These are phyloP conservation scores for Pteronotus mesoamericanus DNA, from an alignment of 2,797 vertebrate species.

Conservation along the genomic window DNA sequence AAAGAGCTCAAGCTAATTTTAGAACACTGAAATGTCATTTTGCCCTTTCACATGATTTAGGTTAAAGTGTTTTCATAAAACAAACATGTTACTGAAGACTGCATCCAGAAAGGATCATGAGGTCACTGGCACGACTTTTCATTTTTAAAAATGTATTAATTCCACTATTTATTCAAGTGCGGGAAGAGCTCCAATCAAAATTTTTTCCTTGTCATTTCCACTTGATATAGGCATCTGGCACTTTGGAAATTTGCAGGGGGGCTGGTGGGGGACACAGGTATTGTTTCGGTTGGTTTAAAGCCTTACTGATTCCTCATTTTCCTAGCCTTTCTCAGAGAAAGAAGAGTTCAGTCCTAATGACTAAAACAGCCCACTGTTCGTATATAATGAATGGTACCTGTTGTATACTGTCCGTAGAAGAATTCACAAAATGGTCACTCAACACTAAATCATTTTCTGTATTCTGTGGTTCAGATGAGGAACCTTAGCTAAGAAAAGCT, in stretches of 20 bases:
- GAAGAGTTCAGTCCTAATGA: neutral
- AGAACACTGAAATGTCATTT: slow-evolving; percentile 18
- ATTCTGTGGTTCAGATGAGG: neutral
- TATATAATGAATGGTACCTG: neutral
- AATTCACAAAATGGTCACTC: neutral
- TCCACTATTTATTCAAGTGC: neutral
- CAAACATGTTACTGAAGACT: neutral
- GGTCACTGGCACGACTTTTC: neutral
- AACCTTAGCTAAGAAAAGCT: neutral
- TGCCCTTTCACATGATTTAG: neutral
- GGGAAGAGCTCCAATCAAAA: neutral
- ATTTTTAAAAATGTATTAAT: neutral
- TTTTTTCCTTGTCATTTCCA: slow-evolving; percentile 12
- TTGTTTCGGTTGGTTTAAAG: neutral
- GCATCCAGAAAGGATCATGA: neutral
- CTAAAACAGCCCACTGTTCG: neutral
- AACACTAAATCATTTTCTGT: neutral
- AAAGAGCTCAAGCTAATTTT: neutral
- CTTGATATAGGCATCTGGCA: neutral
- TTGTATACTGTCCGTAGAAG: neutral
- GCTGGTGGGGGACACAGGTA: no score
- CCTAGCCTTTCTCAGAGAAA: neutral
- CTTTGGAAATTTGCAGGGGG: neutral
- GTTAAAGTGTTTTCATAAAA: slow-evolving; percentile 26
- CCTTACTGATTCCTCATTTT: neutral